Conservation (phyloP, 2,888 invertebrate species). For the Drosophila demipolita region DNA sequence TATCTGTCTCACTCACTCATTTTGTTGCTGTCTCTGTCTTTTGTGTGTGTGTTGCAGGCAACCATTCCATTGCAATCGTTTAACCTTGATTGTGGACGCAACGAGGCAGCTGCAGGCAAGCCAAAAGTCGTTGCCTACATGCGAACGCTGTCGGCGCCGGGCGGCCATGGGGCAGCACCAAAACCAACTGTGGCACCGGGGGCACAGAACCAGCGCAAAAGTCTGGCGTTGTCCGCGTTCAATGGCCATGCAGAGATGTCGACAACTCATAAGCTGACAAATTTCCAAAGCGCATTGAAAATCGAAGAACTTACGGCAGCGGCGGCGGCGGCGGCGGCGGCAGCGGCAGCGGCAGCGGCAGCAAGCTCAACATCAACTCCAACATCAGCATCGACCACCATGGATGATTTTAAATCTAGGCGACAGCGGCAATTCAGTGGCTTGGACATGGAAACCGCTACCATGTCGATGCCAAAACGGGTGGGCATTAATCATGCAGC, state of each 20-base stretch:
- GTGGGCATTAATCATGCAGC: conserved; percentile 82
- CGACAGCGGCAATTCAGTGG: conserved; percentile 82
- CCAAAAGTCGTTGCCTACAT: conserved; percentile 81
- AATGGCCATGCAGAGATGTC: conserved; percentile 59
- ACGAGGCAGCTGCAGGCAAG: conserved; percentile 66
- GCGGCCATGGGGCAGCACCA: conserved; percentile 48
- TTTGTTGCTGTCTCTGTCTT: background rate
- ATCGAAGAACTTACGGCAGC: conserved; percentile 80
- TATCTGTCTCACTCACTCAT: conserved; percentile 11
- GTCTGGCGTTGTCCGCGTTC: conserved; percentile 57
- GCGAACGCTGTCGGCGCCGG: conserved; percentile 83
- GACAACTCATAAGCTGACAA: conserved; percentile 79
- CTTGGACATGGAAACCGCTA: conserved; percentile 79
- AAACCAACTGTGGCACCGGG: conserved; percentile 39
- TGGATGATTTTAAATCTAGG: conserved; percentile 78
- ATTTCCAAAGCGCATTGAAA: conserved; percentile 83
- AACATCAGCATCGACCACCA: conserved; percentile 52
- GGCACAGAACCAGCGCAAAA: conserved; percentile 68
- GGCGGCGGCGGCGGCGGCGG: conserved; percentile 14
- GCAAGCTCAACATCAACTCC: conserved; percentile 9
- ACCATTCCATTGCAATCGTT: conserved; percentile 85
- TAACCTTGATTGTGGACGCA: conserved; percentile 84
- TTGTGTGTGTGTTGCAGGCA: conserved; percentile 73
- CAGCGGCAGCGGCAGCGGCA: conserved; percentile 16
- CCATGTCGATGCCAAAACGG: conserved; percentile 82